Evolutionary conservation across 2,113 vertebrate species (phyloP).

Genomic region (Pycnonotus jocosus): DNA sequence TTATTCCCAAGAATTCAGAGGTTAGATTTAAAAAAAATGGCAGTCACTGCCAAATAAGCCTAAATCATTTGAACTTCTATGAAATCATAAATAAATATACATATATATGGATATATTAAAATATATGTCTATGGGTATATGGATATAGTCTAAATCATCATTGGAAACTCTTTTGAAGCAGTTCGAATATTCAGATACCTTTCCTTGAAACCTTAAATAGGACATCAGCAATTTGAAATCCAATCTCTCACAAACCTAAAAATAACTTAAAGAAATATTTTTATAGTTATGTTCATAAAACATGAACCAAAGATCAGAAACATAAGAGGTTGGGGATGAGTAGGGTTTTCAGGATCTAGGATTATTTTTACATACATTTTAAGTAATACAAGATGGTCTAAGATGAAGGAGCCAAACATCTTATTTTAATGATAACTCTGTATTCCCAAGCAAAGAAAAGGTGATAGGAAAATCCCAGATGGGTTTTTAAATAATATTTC

Average conservation of each 20-base stretch:
- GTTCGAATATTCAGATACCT: neutral
- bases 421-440: conserved; percentile 33
- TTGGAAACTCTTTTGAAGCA: neutral
- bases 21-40: neutral
- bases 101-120: neutral
- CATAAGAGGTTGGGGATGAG: neutral
- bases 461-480: neutral
- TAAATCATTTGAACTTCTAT: neutral
- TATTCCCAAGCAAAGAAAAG: conserved; percentile 16
- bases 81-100: neutral
- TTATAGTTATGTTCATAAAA: conserved; percentile 36
- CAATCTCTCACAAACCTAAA: neutral
- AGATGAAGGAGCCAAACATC: conserved; percentile 33
- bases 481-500: conserved; percentile 11
- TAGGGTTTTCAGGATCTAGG: neutral
- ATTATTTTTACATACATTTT: conserved; percentile 28
- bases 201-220: neutral
- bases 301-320: conserved; percentile 22
- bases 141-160: neutral
- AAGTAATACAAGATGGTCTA: conserved; percentile 31
- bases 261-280: neutral
- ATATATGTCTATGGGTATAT: neutral
- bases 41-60: neutral
- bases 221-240: neutral
- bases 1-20: neutral